Conservation (phyloP, 2,888 invertebrate species). For the Thumatha senex region DNA sequence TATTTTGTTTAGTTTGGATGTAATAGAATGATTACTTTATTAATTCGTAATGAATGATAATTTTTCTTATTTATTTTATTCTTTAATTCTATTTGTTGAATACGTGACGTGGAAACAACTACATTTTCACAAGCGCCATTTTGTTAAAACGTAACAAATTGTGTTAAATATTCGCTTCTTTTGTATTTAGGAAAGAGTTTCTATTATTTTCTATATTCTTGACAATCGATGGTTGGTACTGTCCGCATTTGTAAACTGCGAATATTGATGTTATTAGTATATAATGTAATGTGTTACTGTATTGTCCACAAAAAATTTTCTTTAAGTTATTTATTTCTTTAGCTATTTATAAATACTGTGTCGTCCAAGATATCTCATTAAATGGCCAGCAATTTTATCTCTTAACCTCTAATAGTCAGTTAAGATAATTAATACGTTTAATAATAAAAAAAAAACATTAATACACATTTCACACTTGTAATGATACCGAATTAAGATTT, state of each 20-base stretch:
- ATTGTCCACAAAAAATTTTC: slow-evolving; percentile 15
- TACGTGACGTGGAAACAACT: neutral
- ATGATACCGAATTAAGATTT: slow-evolving; percentile 51
- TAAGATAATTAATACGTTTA: slow-evolving; percentile 48
- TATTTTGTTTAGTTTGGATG: slow-evolving; percentile 1
- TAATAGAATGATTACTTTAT: slow-evolving; percentile 1
- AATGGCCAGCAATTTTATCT: slow-evolving; percentile 63
- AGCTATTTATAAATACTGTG: slow-evolving; percentile 33
- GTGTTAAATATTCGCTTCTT: neutral
- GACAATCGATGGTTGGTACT: slow-evolving; percentile 6
- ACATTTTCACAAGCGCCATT: neutral
- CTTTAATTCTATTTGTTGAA: neutral
- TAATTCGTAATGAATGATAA: neutral
- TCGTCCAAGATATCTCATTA: slow-evolving; percentile 46
- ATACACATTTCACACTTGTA: slow-evolving; percentile 42
- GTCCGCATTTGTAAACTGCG: slow-evolving; percentile 7
- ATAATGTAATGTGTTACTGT: slow-evolving; percentile 12
- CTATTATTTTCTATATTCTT: slow-evolving; percentile 1
- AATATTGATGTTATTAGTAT: slow-evolving; percentile 4
- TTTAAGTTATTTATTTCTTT: slow-evolving; percentile 20
- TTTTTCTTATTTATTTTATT: slow-evolving; percentile 2
- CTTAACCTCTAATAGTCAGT: slow-evolving; percentile 47
- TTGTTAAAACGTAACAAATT: neutral
- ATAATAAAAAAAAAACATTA: slow-evolving; percentile 39
- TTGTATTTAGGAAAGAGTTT: neutral